phyloP scores from a whole-genome alignment of 1,140 invertebrate species.

The Polypedilum vanderplanki region DNA sequence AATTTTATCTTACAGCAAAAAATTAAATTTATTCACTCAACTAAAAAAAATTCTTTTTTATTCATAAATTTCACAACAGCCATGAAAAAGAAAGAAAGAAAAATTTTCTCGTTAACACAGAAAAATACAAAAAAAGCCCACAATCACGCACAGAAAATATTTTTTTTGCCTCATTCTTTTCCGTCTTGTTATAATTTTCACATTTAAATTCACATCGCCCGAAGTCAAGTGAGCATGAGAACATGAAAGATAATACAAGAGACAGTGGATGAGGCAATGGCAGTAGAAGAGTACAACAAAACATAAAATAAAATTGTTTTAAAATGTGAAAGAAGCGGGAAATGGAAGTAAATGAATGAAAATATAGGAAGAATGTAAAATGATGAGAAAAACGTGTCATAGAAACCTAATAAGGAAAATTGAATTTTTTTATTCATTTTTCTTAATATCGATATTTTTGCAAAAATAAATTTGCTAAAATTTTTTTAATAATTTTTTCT shows the following conservation, averaged over 20 bases:
- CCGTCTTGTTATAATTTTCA: neutral
- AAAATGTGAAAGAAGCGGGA: neutral
- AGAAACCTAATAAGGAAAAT: neutral
- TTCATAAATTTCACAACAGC: neutral
- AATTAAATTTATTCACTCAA: too few relatives aligned
- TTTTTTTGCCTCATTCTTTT: neutral
- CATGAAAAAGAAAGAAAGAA: neutral
- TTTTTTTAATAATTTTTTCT: too few relatives aligned
- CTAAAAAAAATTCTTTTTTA: neutral
- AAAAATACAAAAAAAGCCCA: neutral
- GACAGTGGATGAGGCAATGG: neutral
- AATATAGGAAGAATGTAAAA: neutral
- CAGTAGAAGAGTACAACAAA: too few relatives aligned
- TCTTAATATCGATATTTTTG: too few relatives aligned
- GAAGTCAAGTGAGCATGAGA: neutral
- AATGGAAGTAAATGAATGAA: neutral
- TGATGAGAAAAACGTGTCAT: slow-evolving; percentile 4
- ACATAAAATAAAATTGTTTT: too few relatives aligned
- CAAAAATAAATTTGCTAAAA: too few relatives aligned
- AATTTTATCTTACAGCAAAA: too few relatives aligned
- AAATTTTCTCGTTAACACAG: neutral
- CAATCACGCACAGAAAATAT: neutral
- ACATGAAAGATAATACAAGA: neutral
- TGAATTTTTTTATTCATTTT: neutral
- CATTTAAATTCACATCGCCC: neutral